Evolutionary conservation across 1,140 invertebrate species (phyloP).

Genomic region (Oscheius sp.): DNA sequence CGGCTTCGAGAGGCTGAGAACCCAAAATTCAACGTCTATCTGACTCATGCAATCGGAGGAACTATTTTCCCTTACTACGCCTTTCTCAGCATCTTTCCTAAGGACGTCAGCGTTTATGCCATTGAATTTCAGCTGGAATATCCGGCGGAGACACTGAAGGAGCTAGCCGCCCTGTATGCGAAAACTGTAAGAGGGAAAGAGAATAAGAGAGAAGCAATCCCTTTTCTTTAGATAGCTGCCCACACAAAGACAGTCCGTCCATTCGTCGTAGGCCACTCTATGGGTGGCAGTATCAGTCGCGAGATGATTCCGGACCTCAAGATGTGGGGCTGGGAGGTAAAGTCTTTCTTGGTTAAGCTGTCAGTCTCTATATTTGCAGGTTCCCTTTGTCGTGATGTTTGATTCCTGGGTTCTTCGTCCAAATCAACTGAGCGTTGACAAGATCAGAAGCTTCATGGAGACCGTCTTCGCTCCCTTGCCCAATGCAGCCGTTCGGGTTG

Average conservation of each 20-base stretch:
- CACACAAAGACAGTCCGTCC: slow-evolving; percentile 9
- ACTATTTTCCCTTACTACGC: slow-evolving; percentile 49
- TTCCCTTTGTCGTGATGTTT: slow-evolving; percentile 37
- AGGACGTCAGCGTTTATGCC: slow-evolving; percentile 41
- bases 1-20: slow-evolving; percentile 20
- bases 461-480: slow-evolving; percentile 29
- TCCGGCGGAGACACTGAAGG: slow-evolving; percentile 26
- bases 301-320: slow-evolving; percentile 44
- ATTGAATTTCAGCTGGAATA: slow-evolving; percentile 42
- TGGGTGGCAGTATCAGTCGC: slow-evolving; percentile 45
- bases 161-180: slow-evolving; percentile 50
- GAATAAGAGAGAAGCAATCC: slow-evolving; percentile 12
- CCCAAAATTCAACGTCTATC: slow-evolving; percentile 39
- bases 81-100: slow-evolving; percentile 41
- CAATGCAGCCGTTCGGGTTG: slow-evolving; percentile 24
- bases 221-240: slow-evolving; percentile 28
- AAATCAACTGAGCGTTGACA: slow-evolving; percentile 27
- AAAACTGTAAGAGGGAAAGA: slow-evolving; percentile 32
- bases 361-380: neutral
- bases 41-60: slow-evolving; percentile 51
- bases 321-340: neutral
- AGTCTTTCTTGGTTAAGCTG: neutral
- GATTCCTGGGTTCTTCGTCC: slow-evolving; percentile 38
- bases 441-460: slow-evolving; percentile 34
- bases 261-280: slow-evolving; percentile 48